phyloP scores from a whole-genome alignment of 2,113 vertebrate genomes.

The Neogobius melanostomus region DNA sequence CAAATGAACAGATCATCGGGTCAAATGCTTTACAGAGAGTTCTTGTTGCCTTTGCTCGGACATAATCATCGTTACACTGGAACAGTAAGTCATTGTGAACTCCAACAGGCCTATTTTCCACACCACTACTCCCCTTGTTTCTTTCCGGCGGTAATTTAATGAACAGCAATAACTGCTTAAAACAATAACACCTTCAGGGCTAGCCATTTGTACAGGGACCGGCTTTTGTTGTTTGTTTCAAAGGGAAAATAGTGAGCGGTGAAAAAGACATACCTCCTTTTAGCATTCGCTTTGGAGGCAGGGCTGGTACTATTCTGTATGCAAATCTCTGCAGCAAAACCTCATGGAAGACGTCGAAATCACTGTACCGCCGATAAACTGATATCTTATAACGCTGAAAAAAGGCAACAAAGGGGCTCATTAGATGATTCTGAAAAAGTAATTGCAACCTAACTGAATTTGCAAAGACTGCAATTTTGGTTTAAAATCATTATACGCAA shows the following conservation, averaged over 20 bases:
- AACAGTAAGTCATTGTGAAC: conserved; percentile 21
- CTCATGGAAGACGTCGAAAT: conserved; percentile 96
- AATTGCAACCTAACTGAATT: too few species aligned
- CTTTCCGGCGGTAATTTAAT: conserved; percentile 23
- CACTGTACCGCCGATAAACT: conserved; percentile 90
- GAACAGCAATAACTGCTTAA: conserved; percentile 17
- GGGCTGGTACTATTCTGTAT: conserved; percentile 89
- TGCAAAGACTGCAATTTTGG: too few species aligned
- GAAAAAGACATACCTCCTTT: conserved; percentile 82
- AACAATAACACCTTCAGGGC: conserved; percentile 7
- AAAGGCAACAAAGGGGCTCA: not conserved
- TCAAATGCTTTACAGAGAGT: conserved; percentile 2
- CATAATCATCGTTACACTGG: conserved; percentile 24
- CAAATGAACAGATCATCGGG: not conserved
- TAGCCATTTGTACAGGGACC: not conserved
- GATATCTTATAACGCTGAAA: conserved; percentile 85
- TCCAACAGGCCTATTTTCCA: conserved; percentile 33
- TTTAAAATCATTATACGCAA: too few species aligned
- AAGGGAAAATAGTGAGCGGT: not conserved
- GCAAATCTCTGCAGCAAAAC: conserved; percentile 91
- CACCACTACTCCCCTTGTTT: conserved; percentile 17
- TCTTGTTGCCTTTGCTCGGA: conserved; percentile 13
- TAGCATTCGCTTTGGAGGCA: conserved; percentile 93
- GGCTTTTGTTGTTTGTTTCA: conserved; percentile 1
- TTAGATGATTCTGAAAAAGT: not conserved